A percentile compares a stretch with the other conserved stretches of the same genome.
Conservation (phyloP, 2,113 vertebrate genomes). For the Actenoides hombroni region DNA sequence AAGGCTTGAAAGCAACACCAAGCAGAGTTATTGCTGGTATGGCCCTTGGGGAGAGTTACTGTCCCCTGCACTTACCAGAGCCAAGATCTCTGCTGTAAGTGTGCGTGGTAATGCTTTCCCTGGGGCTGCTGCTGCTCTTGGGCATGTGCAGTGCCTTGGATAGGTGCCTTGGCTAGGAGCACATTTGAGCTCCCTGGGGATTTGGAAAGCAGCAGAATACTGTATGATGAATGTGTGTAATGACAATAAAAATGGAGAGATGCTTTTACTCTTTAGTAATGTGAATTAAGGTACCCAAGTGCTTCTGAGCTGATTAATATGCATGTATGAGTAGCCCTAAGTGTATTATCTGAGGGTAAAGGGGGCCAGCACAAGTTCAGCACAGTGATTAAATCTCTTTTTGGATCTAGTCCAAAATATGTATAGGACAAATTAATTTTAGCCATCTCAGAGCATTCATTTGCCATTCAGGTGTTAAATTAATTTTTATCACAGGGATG, state of each 20-base stretch:
- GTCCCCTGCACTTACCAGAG: not conserved
- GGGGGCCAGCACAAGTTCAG: not conserved
- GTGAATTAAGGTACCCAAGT: not conserved
- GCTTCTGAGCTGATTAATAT: not conserved
- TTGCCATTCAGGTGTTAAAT: not conserved
- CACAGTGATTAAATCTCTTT: not conserved
- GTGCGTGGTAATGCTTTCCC: not conserved
- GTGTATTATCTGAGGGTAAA: not conserved
- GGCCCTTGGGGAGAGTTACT: not conserved
- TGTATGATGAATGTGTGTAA: not conserved
- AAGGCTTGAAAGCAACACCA: not conserved
- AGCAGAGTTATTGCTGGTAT: not conserved
- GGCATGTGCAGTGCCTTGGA: not conserved
- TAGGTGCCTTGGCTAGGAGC: not conserved
- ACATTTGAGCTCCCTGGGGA: not conserved
- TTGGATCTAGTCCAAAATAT: not conserved
- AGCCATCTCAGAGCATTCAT: not conserved
- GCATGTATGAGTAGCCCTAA: not conserved
- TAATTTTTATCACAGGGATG: not conserved
- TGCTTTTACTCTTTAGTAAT: not conserved
- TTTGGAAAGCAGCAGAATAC: not conserved
- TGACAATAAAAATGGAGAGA: not conserved
- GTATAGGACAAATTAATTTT: not conserved
- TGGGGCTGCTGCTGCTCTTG: not conserved
- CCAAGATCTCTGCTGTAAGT: not conserved